Evolutionary conservation across 2,797 vertebrate genomes (phyloP), one percentile per base, ranked within the genome.

Genomic region (Columba guinea): DNA sequence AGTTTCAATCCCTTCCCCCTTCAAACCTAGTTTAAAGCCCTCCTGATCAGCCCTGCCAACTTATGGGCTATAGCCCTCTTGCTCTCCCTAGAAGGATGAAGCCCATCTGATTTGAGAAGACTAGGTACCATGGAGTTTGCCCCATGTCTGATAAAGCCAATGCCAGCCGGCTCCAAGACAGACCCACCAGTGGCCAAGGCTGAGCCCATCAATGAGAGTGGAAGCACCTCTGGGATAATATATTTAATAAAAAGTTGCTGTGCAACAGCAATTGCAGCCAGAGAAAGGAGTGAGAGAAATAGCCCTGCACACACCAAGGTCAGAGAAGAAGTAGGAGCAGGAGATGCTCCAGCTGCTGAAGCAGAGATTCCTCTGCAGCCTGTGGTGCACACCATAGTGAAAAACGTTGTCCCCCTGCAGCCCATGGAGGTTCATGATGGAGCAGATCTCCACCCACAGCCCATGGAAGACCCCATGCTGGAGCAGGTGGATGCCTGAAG

Each of bases 381-480:
- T 13, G 5, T 46, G 30, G 27, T 63, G 60, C 28, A 41, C 37
- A 41, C 19, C 37, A 63, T 30, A 28, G 19, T 21, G 12, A 63
- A 63, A 19, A 27, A 27, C 14, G 27, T 28, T 63, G 60, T 30
- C 5, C 60, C 60, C 27, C 37, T 63, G 46, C 46, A 76, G 28
- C 13, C 55, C 10, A 3, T 39, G 73, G 56, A 37, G 12, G 44
- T 32, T 5, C 5, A 37, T 1, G 0, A 34, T 7, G 34, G 46
- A 51, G 28, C 17, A 76, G 46, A 62, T 9, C 13, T 41, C 37
- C 39, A 41, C 19, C 27, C 51, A 23, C 46, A 62, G 22, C 28
- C 28, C 1, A 0, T 7, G 46, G 28, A 51, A 5, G 13, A 51
- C 28, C 13, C 49, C 30, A 78, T 3, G 1, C 26, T 1, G 0